Base-by-base conservation (phyloP, 2,797 vertebrate species). In the Sciurus carolinensis region DNA sequence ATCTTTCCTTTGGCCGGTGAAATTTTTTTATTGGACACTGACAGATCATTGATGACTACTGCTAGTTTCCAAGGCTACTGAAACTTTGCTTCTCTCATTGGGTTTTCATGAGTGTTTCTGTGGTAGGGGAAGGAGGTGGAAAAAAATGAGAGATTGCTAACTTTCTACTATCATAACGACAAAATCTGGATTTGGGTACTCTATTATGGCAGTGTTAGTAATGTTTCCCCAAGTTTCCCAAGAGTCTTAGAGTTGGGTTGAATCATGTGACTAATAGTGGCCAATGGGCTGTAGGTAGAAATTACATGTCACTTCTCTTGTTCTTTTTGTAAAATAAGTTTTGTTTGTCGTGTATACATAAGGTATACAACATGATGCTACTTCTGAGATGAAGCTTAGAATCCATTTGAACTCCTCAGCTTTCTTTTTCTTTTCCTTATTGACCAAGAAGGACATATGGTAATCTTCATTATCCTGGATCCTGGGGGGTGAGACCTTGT, bases 351-450 rank as follows among this genome's bases (percentile, higher is more conserved):
- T 54, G 1, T 66, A 33, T 33, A 47, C 5, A n/a, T 47, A 72
- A 26, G 36, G 10, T 42, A 72, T 42, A 72, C 10, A 42, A 72
- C 69, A 24, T 14, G 18, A 33, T 39, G 39, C 11, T 47, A 5
- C 28, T 79, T 95, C n/a, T 62, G 83, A 76, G n/a, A 62, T 82
- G 62, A 64, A 80, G 42, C 33, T 81, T 39, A 69, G 67, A 93
- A 80, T 24, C n/a, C 42, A 36, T 4, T 20, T 14, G 36, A 85
- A 80, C 6, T n/a, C 26, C 26, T 52, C 39, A 44, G 33, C n/a
- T 64, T 13, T 67, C n/a, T 71, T 87, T 33, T 87, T 33, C 13
- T 83, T 87, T 77, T 10, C 42, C 6, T 13, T 69, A 17, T 69
- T 86, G 42, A 59, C 28, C 33, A 59, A 81, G 50, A 90, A 72